These are phyloP conservation scores for Aulostomus chinensis DNA, from an alignment of 2,797 vertebrate species.

Conservation along the genomic window DNA sequence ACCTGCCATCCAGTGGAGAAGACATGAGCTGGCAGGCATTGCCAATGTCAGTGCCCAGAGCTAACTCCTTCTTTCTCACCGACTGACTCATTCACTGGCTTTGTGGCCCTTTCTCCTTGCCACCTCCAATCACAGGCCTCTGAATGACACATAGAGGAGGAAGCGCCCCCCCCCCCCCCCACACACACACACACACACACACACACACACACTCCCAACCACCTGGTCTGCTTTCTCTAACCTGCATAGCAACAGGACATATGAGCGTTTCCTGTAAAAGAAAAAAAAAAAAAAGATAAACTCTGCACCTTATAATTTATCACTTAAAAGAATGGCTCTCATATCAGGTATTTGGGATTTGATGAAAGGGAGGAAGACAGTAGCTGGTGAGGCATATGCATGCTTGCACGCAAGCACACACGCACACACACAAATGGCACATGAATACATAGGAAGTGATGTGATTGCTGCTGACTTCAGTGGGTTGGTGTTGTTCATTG, in stretches of 20 bases:
- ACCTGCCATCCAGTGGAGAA: slow-evolving; percentile 76
- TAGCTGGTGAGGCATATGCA: neutral
- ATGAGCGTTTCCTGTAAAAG: too few relatives aligned
- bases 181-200: too few relatives aligned
- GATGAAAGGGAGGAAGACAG: too few relatives aligned
- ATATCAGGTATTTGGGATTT: too few relatives aligned
- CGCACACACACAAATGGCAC: too few relatives aligned
- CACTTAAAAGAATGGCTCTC: too few relatives aligned
- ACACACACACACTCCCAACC: too few relatives aligned
- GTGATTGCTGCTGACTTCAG: slow-evolving; percentile 8
- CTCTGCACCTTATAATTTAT: too few relatives aligned
- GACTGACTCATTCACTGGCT: slow-evolving; percentile 73
- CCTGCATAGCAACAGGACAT: slow-evolving; percentile 74
- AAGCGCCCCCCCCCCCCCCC: slow-evolving; percentile 48
- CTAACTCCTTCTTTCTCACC: slow-evolving; percentile 70
- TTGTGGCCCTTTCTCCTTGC: slow-evolving; percentile 69
- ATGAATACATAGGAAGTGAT: neutral
- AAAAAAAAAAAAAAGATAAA: too few relatives aligned
- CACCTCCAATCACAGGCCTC: slow-evolving; percentile 72
- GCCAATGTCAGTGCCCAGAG: slow-evolving; percentile 75
- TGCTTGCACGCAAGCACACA: neutral
- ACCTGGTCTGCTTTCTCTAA: slow-evolving; percentile 34
- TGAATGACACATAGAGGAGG: slow-evolving; percentile 82
- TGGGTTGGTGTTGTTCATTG: too few relatives aligned
- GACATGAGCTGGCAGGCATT: slow-evolving; percentile 80